These are phyloP conservation scores for Callopanchax toddi DNA, from an alignment of 2,113 vertebrate genomes.

Conservation along the genomic window DNA sequence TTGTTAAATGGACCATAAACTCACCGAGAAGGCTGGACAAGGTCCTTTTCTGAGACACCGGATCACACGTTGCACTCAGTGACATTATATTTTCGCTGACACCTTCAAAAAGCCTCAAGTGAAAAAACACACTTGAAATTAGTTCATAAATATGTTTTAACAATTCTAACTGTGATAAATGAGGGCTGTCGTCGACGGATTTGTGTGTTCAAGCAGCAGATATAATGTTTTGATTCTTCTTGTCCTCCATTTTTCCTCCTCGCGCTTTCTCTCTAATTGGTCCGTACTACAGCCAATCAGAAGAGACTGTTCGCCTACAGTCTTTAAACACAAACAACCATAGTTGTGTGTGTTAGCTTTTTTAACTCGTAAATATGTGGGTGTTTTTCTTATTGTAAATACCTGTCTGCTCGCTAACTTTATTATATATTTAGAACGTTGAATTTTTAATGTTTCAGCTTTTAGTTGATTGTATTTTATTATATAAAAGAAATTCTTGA, in stretches of 20 bases:
- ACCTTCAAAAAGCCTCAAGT: rapidly evolving
- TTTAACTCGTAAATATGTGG: too few species aligned
- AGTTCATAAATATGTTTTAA: too few species aligned
- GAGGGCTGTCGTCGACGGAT: rapidly evolving
- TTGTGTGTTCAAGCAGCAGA: not conserved
- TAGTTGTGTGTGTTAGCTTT: too few species aligned
- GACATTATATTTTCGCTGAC: conserved; percentile 45
- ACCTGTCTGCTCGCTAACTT: too few species aligned
- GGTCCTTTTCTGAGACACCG: conserved; percentile 55
- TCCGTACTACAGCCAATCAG: conserved; percentile 52
- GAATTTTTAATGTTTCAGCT: too few species aligned
- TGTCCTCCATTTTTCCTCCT: conserved; percentile 40
- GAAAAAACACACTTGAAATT: too few species aligned
- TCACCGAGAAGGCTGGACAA: conserved; percentile 75
- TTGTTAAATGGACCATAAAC: conserved; percentile 27
- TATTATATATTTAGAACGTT: too few species aligned
- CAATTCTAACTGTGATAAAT: not conserved
- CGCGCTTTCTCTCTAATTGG: conserved; percentile 57
- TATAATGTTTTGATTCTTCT: not conserved
- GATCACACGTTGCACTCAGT: conserved; percentile 36
- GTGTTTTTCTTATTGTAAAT: too few species aligned
- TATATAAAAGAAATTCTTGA: too few species aligned
- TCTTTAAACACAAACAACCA: conserved; percentile 18
- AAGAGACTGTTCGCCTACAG: rapidly evolving
- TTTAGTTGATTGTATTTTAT: too few species aligned